Conservation (phyloP, 2,888 invertebrate genomes). For the Papilio protenor region DNA sequence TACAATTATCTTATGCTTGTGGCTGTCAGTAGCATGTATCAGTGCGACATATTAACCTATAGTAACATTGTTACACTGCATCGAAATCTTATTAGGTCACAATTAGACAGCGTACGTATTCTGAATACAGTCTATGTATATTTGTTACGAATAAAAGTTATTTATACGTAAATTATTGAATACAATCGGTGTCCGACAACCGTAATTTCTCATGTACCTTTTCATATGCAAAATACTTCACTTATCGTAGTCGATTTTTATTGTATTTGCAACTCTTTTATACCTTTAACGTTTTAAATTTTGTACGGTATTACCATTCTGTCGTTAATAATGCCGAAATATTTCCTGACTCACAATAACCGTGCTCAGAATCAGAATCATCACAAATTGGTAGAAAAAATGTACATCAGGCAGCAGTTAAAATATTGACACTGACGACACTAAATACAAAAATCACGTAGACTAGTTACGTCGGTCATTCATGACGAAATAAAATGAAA, state of each 20-base stretch:
- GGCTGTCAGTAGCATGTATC: constrained; percentile 53
- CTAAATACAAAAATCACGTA: constrained; percentile 13
- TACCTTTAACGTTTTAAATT: not conserved
- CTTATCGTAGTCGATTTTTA: not conserved
- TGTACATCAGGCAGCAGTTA: too few species aligned
- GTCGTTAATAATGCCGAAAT: too few species aligned
- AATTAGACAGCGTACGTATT: constrained; percentile 44
- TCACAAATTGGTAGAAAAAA: too few species aligned
- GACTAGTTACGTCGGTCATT: not conserved
- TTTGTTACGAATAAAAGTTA: not conserved
- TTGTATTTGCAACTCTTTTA: not conserved
- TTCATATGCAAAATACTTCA: constrained; percentile 16
- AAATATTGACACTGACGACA: not conserved
- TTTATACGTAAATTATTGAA: not conserved
- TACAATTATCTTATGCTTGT: constrained; percentile 63
- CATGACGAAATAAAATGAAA: not conserved
- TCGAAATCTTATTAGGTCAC: constrained; percentile 45
- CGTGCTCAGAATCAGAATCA: too few species aligned
- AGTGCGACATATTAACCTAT: constrained; percentile 53
- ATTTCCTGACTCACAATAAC: too few species aligned
- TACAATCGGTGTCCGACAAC: not conserved
- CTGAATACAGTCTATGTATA: constrained; percentile 45
- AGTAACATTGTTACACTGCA: constrained; percentile 42
- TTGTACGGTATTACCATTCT: not conserved
- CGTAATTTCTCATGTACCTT: not conserved